A percentile compares a stretch with the other conserved stretches of the same genome.
Evolutionary conservation across 2,797 vertebrate species (phyloP).

Genomic region (Gadopsis marmoratus): DNA sequence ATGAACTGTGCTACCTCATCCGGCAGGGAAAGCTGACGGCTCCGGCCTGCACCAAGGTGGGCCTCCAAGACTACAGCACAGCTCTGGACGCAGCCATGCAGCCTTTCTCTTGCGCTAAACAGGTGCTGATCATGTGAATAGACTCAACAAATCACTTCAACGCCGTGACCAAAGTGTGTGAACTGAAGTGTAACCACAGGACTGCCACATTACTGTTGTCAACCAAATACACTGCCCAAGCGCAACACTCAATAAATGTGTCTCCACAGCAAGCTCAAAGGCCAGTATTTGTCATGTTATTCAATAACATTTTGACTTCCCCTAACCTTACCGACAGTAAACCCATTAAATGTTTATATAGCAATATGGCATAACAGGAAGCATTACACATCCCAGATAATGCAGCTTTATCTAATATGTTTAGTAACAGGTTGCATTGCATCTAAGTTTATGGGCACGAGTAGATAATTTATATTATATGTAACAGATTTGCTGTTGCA

Average conservation of each 20-base stretch:
- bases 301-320: background rate
- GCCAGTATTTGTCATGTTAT: conserved; percentile 29
- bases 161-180: background rate
- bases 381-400: conserved; percentile 11
- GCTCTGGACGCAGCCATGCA: conserved; percentile 88
- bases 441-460: background rate
- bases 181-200: background rate
- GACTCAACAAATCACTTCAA: too few species aligned
- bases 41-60: conserved; percentile 86
- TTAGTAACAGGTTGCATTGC: background rate
- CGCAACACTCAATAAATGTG: conserved; percentile 52
- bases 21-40: conserved; percentile 85
- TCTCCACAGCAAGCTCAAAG: conserved; percentile 53
- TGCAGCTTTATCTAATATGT: conserved; percentile 30
- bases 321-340: conserved; percentile 28
- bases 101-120: conserved; percentile 91
- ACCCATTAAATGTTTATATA: conserved; percentile 14
- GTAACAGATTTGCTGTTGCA: background rate
- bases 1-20: conserved; percentile 88
- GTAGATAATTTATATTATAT: background rate
- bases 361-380: background rate
- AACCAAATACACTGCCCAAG: conserved; percentile 7
- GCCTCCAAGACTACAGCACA: conserved; percentile 84
- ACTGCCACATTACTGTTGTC: background rate
- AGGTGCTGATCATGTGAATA: conserved; percentile 90